These are phyloP conservation scores for Heliconius hermathena DNA, from an alignment of 1,140 invertebrate species.

Conservation along the genomic window DNA sequence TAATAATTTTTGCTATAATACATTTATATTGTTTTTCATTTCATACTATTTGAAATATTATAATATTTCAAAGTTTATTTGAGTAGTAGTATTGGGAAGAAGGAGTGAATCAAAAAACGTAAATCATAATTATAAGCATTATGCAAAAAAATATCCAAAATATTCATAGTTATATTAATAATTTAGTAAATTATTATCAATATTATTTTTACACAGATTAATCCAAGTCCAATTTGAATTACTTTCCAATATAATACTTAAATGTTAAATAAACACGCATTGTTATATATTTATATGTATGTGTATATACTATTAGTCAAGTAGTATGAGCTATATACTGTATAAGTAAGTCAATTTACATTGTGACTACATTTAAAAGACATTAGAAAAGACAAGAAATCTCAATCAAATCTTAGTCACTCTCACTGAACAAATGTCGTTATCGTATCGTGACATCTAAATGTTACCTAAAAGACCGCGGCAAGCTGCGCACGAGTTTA, in stretches of 20 bases:
- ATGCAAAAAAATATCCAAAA: too few relatives aligned
- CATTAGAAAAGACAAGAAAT: neutral
- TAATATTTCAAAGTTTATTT: too few relatives aligned
- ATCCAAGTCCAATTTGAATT: neutral
- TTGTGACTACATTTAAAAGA: neutral
- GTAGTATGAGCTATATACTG: neutral
- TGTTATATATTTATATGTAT: neutral
- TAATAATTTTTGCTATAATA: too few relatives aligned
- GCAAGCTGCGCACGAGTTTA: constrained; percentile 58
- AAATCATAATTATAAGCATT: too few relatives aligned
- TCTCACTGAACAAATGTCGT: constrained; percentile 21
- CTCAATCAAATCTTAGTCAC: constrained; percentile 28
- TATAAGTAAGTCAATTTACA: neutral
- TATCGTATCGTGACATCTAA: constrained; percentile 44
- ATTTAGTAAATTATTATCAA: too few relatives aligned
- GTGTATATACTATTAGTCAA: neutral
- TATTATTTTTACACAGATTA: neutral
- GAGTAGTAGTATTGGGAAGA: too few relatives aligned
- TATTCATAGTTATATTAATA: too few relatives aligned
- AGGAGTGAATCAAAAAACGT: too few relatives aligned
- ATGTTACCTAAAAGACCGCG: constrained; percentile 36
- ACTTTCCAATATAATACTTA: neutral
- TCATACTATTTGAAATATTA: too few relatives aligned
- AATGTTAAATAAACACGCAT: neutral
- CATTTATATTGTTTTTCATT: too few relatives aligned